Base-by-base conservation (phyloP, 2,888 invertebrate genomes). In the Melanotus villosus region DNA sequence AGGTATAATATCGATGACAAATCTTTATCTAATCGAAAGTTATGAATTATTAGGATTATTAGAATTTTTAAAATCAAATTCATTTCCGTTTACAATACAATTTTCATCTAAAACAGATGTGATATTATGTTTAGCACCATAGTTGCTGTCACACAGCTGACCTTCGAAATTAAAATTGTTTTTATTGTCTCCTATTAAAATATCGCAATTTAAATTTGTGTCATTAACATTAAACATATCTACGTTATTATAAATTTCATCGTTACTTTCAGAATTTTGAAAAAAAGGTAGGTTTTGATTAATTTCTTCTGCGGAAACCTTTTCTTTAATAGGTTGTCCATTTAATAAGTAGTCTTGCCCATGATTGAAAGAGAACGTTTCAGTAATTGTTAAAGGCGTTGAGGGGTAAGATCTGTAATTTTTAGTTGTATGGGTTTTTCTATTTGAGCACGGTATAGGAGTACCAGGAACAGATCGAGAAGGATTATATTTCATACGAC, bases 391-490 rank as follows among this genome's bases (percentile, higher is more conserved):
- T 68, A 90, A 82, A 12, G 94, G 94, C 14, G 92, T 92, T 1
- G 92, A 91, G 19, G 94, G 93, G 84, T 93, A 93, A 0, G 94
- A 94, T 80, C 92, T 90, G 10, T 71, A 72, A 75, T 67, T 73
- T 72, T 71, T 76, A 69, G 58, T 73, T 32, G 84, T 85, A 43
- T 85, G 85, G 57, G 84, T 83, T 75, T 85, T 52, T 45, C 83
- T 81, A 57, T 85, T 85, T 78, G 83, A 88, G 34, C 41, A 45
- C 0, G 91, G 90, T 70, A 90, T 76, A 16, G 92, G 92, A 2
- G 92, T 92, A 72, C 89, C 90, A 18, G 92, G 92, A 50, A 92
- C 92, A 9, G 92, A 92, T 26, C 91, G 87, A 12, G 91, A 91
- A 19, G 89, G 81, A 56, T 80, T 78, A 65, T 76, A 78, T 74